A percentile compares a stretch with the other conserved stretches of the same genome.
phyloP scores from a whole-genome alignment of 2,888 invertebrate genomes.

The Melolontha melolontha region DNA sequence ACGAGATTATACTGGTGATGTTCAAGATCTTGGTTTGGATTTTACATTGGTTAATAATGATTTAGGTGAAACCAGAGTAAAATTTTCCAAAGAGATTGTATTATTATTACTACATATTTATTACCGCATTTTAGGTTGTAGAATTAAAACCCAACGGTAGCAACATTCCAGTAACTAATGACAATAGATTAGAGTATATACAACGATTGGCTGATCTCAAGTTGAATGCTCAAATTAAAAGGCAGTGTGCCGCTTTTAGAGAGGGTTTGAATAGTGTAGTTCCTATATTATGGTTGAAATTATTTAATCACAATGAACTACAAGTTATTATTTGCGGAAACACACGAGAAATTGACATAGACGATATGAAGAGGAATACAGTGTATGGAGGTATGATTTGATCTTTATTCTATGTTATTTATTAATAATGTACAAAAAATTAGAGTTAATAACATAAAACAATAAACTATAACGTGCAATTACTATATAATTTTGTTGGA shows the following conservation, averaged over 20 bases:
- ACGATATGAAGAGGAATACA: constrained; percentile 88
- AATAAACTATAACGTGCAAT: too few relatives aligned
- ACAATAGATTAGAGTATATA: constrained; percentile 96
- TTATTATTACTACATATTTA: background rate
- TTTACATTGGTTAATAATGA: constrained; percentile 93
- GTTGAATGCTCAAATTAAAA: constrained; percentile 88
- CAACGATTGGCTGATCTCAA: constrained; percentile 97
- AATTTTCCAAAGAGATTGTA: constrained; percentile 37
- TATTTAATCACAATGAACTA: constrained; percentile 95
- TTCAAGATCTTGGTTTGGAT: constrained; percentile 89
- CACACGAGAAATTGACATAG: constrained; percentile 91
- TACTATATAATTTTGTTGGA: too few relatives aligned
- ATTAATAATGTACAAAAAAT: too few relatives aligned
- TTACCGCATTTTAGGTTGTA: constrained; percentile 71
- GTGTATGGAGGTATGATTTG: constrained; percentile 79
- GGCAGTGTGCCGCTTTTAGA: constrained; percentile 89
- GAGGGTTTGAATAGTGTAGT: constrained; percentile 92
- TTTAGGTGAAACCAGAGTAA: constrained; percentile 86
- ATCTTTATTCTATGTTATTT: constrained; percentile 7
- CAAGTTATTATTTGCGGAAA: constrained; percentile 98
- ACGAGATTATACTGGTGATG: constrained; percentile 87
- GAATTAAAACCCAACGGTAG: constrained; percentile 93
- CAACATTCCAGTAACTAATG: constrained; percentile 89
- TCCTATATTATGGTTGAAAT: constrained; percentile 90
- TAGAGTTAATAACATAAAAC: too few relatives aligned